A percentile compares a stretch with the other conserved stretches of the same genome.
Evolutionary conservation across 2,797 vertebrate genomes (phyloP).

Genomic region (Petrocephalus schoutedeni): DNA sequence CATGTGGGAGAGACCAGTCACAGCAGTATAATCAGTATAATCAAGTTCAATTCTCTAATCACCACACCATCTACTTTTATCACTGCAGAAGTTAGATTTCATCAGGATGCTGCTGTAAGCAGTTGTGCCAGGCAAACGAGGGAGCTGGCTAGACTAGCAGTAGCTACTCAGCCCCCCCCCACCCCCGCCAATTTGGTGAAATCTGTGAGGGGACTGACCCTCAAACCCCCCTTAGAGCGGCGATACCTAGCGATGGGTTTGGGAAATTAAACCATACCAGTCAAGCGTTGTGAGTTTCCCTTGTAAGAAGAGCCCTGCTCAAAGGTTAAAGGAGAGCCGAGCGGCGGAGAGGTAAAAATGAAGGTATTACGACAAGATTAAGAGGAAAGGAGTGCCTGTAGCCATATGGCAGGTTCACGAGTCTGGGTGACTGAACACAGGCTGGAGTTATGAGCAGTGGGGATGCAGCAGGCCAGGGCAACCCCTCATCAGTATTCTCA

Average conservation of each 20-base stretch:
- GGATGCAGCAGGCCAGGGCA: background rate
- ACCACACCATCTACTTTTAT: background rate
- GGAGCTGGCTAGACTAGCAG: background rate
- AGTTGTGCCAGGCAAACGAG: no score
- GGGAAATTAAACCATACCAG: background rate
- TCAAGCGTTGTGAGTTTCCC: background rate
- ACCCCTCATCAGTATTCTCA: background rate
- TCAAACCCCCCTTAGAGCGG: background rate
- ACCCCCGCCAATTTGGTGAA: background rate
- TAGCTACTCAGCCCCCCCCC: background rate
- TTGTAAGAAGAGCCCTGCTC: background rate
- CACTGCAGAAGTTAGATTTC: background rate
- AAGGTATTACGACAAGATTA: background rate
- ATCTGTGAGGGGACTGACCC: background rate
- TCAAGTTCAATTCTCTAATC: background rate
- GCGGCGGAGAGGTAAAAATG: background rate
- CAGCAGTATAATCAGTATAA: background rate
- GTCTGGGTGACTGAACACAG: background rate
- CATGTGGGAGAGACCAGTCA: no score
- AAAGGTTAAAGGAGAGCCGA: background rate
- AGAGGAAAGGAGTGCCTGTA: background rate
- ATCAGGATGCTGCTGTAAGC: no score
- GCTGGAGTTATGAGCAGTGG: background rate
- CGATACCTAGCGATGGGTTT: no score
- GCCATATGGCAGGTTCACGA: background rate